Base-by-base conservation (phyloP, 2,888 invertebrate species). In the Pyralis farinalis region DNA sequence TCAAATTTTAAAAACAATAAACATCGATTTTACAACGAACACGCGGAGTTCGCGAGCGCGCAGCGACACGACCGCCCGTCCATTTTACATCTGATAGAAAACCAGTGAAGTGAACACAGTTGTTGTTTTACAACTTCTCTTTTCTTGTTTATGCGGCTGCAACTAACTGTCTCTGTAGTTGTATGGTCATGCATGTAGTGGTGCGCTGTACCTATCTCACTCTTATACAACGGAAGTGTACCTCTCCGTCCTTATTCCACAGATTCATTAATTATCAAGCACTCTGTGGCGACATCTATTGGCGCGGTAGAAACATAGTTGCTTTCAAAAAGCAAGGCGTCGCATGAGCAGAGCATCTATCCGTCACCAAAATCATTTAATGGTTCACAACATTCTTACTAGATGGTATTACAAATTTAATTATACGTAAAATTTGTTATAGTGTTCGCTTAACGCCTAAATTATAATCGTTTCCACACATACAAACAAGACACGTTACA, bases 1-100 rank as follows among this genome's bases (percentile, higher is more conserved):
- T 82, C 75, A 76, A 74, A 63, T 70, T 72, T 71, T 70, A 61
- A 80, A n/a, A 83, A 76, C 72, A 82, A 78, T 79, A 82, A 83
- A 87, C 86, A 85, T 87, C 86, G 88, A 84, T 79, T 72, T 85
- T 79, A 84, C 64, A 81, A 78, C 79, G 73, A 81, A 78, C 81
- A 85, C 85, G 83, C 87, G 84, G 79, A 79, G 75, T 63, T 71
- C 72, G 75, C 83, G 79, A 85, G 77, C 83, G 77, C 80, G 71
- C 80, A 70, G 63, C 84, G 57, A 81, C 80, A 82, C 84, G 74
- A 78, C 82, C 83, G 81, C 83, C 71, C 88, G 85, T 80, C 85
- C 88, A 86, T 86, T 88, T 86, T 86, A 86, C 89, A 82, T 88
- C 87, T 88, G 87, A 89, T 87, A 84, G 85, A 85, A 87, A 83